Evolutionary conservation across 2,888 invertebrate genomes (phyloP), one percentile per base, ranked within the genome.

Genomic region (Microplitis manilae): DNA sequence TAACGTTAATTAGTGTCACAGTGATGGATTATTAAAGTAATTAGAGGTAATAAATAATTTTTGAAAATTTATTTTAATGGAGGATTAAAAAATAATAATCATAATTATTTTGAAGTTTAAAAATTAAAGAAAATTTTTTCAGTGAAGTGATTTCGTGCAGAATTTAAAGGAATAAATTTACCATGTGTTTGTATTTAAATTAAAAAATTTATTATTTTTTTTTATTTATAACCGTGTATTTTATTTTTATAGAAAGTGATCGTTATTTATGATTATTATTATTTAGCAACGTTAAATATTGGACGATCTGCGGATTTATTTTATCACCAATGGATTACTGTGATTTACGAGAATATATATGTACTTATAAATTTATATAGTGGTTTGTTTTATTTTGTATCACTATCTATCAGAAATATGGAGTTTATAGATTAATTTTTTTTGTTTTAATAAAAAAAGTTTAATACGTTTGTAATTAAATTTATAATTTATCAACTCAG

Each of bases 1-100:
- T 30, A 30, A 7, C 20, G 62, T 62, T 15, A 62, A 62, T 62
- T 15, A 62, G 62, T 62, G 62, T 62, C 20, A 62, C 20, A 15
- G 62, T 15, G n/a, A 15, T 17, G 62, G 62, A 62, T 62, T 62
- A 62, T 62, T 62, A 6, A 62, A 15, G 62, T 15, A 20, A 62
- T 62, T n/a, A 67, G 13, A 67, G 13, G 38, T 30, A 38, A 17
- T 64, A 64, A 64, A 64, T n/a, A 9, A 17, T 17, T 64, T 64
- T 7, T 2, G 20, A 20, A 67, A 39, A 38, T 13, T 50, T 50
- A 50, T 8, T 50, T 5, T 13, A 50, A 8, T 13, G 50, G 8
- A 50, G 13, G 2, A 50, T 50, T 50, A 50, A 50, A 50, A 13
- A 50, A 50, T 50, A 50, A 13, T 13, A 50, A 13, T 13, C 8